A percentile compares a stretch with the other conserved stretches of the same genome.
Evolutionary conservation across 2,888 invertebrate species (phyloP).

Genomic region (Vandiemenella viatica): DNA sequence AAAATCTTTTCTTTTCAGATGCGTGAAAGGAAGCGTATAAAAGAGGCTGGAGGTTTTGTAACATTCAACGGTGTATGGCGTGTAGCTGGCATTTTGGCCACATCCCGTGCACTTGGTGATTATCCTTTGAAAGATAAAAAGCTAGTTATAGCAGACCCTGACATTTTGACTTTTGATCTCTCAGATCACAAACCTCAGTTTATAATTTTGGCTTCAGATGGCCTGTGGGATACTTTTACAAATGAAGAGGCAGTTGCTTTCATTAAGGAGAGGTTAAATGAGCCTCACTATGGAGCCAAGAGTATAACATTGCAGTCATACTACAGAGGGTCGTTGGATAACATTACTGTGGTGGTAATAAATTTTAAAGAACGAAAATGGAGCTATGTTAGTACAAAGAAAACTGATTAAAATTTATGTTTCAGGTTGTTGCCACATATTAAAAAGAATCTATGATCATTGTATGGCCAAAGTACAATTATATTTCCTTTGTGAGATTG

Average conservation of each 20-base stretch:
- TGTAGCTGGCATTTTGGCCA: conserved; percentile 87
- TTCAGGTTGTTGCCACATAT: too few species aligned
- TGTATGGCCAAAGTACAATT: too few species aligned
- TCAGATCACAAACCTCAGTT: conserved; percentile 74
- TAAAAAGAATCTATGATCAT: too few species aligned
- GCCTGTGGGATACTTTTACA: conserved; percentile 89
- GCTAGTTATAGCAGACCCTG: conserved; percentile 88
- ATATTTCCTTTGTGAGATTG: too few species aligned
- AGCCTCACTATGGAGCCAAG: conserved; percentile 81
- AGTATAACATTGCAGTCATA: conserved; percentile 81
- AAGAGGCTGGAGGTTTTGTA: conserved; percentile 88
- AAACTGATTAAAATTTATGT: too few species aligned
- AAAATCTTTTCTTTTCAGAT: conserved; percentile 41
- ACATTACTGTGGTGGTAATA: conserved; percentile 76
- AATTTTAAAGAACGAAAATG: conserved; percentile 13
- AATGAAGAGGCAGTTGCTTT: conserved; percentile 89
- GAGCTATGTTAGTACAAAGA: conserved; percentile 11
- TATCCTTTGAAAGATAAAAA: conserved; percentile 88
- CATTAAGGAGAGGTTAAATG: conserved; percentile 69
- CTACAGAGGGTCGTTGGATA: conserved; percentile 83
- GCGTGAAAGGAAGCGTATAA: conserved; percentile 79
- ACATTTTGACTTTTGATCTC: conserved; percentile 81
- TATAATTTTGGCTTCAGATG: conserved; percentile 84
- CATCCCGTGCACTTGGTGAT: conserved; percentile 87
- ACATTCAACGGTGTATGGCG: conserved; percentile 94